Evolutionary conservation across 2,888 invertebrate genomes (phyloP), one percentile per base, ranked within the genome.

Genomic region (Pristionchus maxplancki): DNA sequence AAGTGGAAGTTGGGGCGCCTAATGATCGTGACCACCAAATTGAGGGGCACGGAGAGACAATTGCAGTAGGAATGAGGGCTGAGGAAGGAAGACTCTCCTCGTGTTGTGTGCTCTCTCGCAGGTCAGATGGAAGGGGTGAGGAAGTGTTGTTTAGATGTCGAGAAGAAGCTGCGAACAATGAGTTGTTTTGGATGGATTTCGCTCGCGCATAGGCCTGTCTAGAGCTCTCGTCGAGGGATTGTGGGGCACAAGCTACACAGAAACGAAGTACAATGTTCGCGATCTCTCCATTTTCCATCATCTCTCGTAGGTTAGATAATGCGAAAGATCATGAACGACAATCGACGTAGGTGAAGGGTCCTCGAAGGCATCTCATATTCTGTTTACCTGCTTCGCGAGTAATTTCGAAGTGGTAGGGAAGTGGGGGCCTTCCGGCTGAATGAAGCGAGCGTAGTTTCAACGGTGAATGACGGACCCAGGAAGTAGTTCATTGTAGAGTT

Each of bases 381-480:
- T 67, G 31, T 67, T 67, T 67, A 67, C 64, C 64, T 67, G 64
- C 58, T 58, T 58, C 64, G 31, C 9, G 64, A 67, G 64, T 67
- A 67, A 67, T 67, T 67, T 67, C 31, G 34, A 67, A 67, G 64
- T 67, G 64, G 64, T 28, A 13, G 28, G 34, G 64, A 67, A 31
- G 64, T 67, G 34, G 31, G 64, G n/a, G n/a, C n/a, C 64, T 67
- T 67, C 64, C 64, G 64, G 64, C 3, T 67, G 64, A 34, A 67
- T 34, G 34, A 15, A 31, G 13, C 64, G 53, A 15, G 24, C 58
- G n/a, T 58, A 58, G 58, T 58, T 58, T 58, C 58, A 58, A 58
- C 58, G 9, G 0, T 20, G 58, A 58, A 6, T 24, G 24, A 9
- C n/a, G n/a, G n/a, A n/a, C n/a, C n/a, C n/a, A n/a, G n/a, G n/a